Percentiles rank a stretch among this genome's conserved stretches.
phyloP scores from a whole-genome alignment of 2,797 vertebrate species.

The Rhodeus uyekii region DNA sequence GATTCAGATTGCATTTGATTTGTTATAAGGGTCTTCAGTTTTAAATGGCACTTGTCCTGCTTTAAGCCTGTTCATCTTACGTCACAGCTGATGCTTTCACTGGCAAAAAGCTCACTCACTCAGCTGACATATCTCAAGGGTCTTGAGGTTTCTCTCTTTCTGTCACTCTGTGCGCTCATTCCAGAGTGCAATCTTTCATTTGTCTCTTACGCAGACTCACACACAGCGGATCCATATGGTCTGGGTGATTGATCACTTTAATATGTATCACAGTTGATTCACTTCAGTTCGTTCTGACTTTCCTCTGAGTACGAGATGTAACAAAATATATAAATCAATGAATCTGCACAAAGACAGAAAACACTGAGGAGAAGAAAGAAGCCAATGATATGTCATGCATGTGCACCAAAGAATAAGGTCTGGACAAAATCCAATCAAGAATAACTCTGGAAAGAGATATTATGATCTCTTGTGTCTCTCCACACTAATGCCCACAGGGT shows the following conservation, averaged over 20 bases:
- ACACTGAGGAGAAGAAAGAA: constrained; percentile 28
- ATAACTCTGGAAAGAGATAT: constrained; percentile 16
- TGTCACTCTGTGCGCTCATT: background rate
- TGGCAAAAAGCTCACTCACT: background rate
- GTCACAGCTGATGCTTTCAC: background rate
- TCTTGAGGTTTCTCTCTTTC: constrained; percentile 10
- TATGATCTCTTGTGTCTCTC: constrained; percentile 29
- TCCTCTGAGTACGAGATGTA: constrained; percentile 42
- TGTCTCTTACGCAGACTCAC: constrained; percentile 37
- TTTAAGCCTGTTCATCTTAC: constrained; percentile 18
- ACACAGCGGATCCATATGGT: constrained; percentile 41
- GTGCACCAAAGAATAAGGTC: constrained; percentile 37
- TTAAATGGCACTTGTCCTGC: background rate
- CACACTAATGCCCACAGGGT: constrained; percentile 18
- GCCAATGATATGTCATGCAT: constrained; percentile 46
- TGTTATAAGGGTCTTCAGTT: background rate
- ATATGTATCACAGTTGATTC: constrained; percentile 66
- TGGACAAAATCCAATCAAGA: constrained; percentile 44
- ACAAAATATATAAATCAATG: constrained; percentile 50
- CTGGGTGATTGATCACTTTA: constrained; percentile 69
- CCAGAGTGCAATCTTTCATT: constrained; percentile 11
- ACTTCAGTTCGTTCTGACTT: constrained; percentile 38
- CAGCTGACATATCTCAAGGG: background rate
- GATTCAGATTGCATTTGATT: constrained; percentile 28
- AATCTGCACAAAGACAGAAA: constrained; percentile 43